Evolutionary conservation across 92 coral and sea anemone species (phyloP).

Genomic region (Micromussa lordhowensis): DNA sequence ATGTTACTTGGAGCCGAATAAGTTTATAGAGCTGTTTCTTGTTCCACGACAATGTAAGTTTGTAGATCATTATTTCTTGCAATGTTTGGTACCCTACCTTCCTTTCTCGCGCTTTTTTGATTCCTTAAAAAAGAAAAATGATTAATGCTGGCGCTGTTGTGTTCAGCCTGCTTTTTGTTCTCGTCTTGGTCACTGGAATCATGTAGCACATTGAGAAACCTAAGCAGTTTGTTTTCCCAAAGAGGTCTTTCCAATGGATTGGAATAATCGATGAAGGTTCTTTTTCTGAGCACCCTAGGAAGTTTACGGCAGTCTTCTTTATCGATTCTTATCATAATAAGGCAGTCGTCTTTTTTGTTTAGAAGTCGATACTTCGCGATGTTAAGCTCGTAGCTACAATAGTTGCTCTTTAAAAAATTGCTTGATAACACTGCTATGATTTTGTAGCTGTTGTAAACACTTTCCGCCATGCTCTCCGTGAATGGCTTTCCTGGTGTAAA

Average conservation of each 20-base stretch:
- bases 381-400: conserved; percentile 12
- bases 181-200: not conserved
- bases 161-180: not conserved
- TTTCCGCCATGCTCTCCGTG: conserved; percentile 18
- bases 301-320: not conserved
- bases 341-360: not conserved
- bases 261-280: conserved; percentile 27
- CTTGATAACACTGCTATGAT: conserved; percentile 24
- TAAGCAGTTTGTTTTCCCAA: conserved; percentile 11
- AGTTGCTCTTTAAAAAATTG: conserved; percentile 26
- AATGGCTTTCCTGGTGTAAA: conserved; percentile 22
- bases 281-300: not conserved
- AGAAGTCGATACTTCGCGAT: conserved; percentile 29
- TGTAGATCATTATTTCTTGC: not conserved
- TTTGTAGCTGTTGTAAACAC: conserved; percentile 23
- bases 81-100: not conserved
- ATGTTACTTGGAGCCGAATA: not conserved
- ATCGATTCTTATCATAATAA: conserved; percentile 22
- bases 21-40: not conserved
- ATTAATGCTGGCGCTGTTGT: not conserved
- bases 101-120: not conserved
- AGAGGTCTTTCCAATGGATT: not conserved
- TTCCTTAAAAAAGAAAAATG: not conserved
- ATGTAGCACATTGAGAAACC: not conserved
- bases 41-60: not conserved